Base-by-base conservation (phyloP, 2,888 invertebrate genomes). In the Brachynemurus nebulosus region DNA sequence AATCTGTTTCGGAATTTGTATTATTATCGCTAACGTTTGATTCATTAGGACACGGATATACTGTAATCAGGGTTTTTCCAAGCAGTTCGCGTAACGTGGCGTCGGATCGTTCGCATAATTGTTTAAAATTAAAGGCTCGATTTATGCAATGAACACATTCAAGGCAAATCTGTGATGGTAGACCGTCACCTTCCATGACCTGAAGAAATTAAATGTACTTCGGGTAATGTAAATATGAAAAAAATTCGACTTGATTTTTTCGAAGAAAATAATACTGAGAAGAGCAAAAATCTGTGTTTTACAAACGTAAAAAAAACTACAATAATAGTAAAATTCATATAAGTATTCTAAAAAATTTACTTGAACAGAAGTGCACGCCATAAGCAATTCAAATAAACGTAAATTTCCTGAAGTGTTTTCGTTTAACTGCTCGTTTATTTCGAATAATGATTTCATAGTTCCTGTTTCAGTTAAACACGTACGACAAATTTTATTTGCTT, bases 131-230 rank as follows among this genome's bases (percentile, higher is more conserved):
- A 47, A 57, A 63, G 3, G 62, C 57, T 48, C 58, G 54, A 16
- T 55, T 58, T 36, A 64, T 60, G 47, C 60, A 57, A 49, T 61
- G 56, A 35, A 60, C 59, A 54, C 65, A 65, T 50, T 62, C 60
- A 19, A 56, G 44, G 50, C 65, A 65, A 4, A 65, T 57, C 54
- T 63, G 60, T 39, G 51, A 55, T 8, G 65, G 65, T 49, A 65
- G 52, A n/a, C 60, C 60, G 52, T 65, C 65, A 34, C 59, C 57
- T 50, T 60, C 59, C 17, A 53, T 49, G 38, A 62, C 53, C 64
- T 64, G 37, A 19, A 45, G 46, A 16, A 21, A 44, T 17, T 19
- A 9, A 12, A 8, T 21, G 16, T 17, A 17, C 18, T 16, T 16
- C 6, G 17, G 7, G 19, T 9, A 11, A 17, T 7, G 7, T 12